Evolutionary conservation across 2,888 invertebrate genomes (phyloP).

Genomic region (Meandrusa payeni): DNA sequence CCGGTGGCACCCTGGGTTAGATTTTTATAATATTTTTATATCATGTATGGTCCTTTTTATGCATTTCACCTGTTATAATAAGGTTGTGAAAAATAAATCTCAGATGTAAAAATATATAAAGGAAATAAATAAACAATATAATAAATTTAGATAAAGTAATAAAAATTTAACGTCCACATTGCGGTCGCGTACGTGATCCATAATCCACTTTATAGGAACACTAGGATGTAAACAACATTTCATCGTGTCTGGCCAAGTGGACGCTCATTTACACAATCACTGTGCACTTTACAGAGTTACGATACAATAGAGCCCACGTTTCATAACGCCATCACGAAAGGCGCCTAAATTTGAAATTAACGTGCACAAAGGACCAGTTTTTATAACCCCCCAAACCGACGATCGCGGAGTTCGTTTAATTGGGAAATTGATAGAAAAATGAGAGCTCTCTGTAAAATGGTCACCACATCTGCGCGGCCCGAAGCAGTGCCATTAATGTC

Average conservation of each 20-base stretch:
- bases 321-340: conserved; percentile 68
- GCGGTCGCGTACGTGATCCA: conserved; percentile 2
- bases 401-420: conserved; percentile 13
- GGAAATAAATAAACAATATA: too few relatives aligned
- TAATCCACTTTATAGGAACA: conserved; percentile 18
- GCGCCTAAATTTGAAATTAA: conserved; percentile 77
- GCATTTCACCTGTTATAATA: too few relatives aligned
- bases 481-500: conserved; percentile 74
- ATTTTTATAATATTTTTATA: too few relatives aligned
- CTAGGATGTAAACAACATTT: conserved; percentile 30
- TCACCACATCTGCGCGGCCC: conserved; percentile 42
- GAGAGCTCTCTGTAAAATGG: conserved; percentile 46
- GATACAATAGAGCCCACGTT: conserved; percentile 65
- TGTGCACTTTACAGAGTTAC: conserved; percentile 61
- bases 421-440: conserved; percentile 33
- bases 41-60: too few relatives aligned
- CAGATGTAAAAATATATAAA: too few relatives aligned
- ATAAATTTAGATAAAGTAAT: too few relatives aligned
- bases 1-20: too few relatives aligned
- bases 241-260: conserved; percentile 41
- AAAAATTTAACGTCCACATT: neutral
- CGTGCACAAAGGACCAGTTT: conserved; percentile 59
- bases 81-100: too few relatives aligned
- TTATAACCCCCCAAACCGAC: conserved; percentile 30
- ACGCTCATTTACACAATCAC: conserved; percentile 61